Percentiles rank a stretch among this genome's conserved stretches.
Evolutionary conservation across 1,140 invertebrate genomes (phyloP).

Genomic region (Scylla paramamosain): DNA sequence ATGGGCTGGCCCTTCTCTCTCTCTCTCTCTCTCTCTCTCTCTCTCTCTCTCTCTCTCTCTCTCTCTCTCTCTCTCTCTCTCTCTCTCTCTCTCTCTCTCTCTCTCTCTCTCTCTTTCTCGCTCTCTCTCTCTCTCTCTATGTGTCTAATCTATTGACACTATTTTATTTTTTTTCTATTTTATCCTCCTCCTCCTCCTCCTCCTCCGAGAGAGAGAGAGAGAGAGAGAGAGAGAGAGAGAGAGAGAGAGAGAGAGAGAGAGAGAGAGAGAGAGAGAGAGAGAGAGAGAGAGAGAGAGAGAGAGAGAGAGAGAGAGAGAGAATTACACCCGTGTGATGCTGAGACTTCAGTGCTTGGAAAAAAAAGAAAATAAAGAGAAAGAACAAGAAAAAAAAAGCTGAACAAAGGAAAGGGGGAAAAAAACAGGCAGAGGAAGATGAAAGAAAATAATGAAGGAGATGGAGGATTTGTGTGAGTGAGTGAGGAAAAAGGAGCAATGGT

Average conservation of each 20-base stretch:
- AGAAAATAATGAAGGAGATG: constrained; percentile 1
- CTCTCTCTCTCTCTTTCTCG: too few relatives aligned
- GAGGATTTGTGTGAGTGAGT: background rate
- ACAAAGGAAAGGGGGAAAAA: background rate
- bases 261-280: constrained; percentile 20
- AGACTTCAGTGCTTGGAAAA: background rate
- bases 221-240: background rate
- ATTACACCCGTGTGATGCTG: background rate
- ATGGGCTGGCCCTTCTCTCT: background rate
- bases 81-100: too few relatives aligned
- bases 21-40: background rate
- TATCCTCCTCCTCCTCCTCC: too few relatives aligned
- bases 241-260: constrained; percentile 20
- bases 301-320: constrained; percentile 20
- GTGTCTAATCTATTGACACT: too few relatives aligned
- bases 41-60: too few relatives aligned
- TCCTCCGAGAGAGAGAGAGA: too few relatives aligned
- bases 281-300: constrained; percentile 20
- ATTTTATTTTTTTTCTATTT: too few relatives aligned
- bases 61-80: too few relatives aligned
- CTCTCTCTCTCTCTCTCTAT: too few relatives aligned
- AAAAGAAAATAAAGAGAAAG: background rate
- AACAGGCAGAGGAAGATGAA: background rate
- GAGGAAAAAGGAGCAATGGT: background rate
- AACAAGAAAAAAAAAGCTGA: background rate